These are phyloP conservation scores for Cephus runcator DNA, from an alignment of 2,888 invertebrate species.

Conservation along the genomic window DNA sequence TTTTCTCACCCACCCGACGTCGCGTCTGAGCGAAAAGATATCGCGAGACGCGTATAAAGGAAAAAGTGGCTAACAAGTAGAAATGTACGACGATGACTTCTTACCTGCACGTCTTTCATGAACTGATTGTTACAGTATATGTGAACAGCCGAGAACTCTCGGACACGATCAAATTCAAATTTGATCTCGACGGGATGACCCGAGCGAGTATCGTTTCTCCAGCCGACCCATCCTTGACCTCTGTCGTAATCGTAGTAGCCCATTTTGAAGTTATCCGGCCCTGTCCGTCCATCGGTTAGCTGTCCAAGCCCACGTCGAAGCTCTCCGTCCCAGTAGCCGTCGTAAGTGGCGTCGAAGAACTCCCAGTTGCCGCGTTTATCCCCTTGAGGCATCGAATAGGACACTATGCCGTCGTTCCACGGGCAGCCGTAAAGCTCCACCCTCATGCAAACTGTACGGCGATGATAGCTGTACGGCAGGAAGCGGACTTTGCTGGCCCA, in stretches of 20 bases:
- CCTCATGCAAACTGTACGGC: slow-evolving; percentile 90
- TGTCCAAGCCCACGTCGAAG: slow-evolving; percentile 85
- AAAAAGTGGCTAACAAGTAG: neutral
- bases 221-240: slow-evolving; percentile 89
- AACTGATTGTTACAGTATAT: slow-evolving; percentile 88
- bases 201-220: slow-evolving; percentile 82
- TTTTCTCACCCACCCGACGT: neutral
- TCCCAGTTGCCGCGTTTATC: slow-evolving; percentile 84
- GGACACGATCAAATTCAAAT: slow-evolving; percentile 87
- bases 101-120: slow-evolving; percentile 83
- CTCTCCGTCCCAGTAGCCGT: slow-evolving; percentile 83
- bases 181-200: slow-evolving; percentile 74
- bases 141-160: slow-evolving; percentile 86
- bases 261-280: slow-evolving; percentile 79
- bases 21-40: neutral
- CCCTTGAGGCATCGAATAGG: slow-evolving; percentile 90
- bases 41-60: neutral
- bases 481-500: slow-evolving; percentile 88
- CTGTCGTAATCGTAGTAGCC: slow-evolving; percentile 72
- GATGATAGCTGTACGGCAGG: slow-evolving; percentile 84
- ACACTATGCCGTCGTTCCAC: slow-evolving; percentile 85
- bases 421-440: slow-evolving; percentile 90
- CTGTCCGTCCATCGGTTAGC: slow-evolving; percentile 83
- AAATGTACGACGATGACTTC: slow-evolving; percentile 18
- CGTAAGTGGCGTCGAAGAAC: slow-evolving; percentile 86